A percentile compares a stretch with the other conserved stretches of the same genome.
phyloP scores from a whole-genome alignment of 2,888 invertebrate species.

The Asteroscopus sphinx region DNA sequence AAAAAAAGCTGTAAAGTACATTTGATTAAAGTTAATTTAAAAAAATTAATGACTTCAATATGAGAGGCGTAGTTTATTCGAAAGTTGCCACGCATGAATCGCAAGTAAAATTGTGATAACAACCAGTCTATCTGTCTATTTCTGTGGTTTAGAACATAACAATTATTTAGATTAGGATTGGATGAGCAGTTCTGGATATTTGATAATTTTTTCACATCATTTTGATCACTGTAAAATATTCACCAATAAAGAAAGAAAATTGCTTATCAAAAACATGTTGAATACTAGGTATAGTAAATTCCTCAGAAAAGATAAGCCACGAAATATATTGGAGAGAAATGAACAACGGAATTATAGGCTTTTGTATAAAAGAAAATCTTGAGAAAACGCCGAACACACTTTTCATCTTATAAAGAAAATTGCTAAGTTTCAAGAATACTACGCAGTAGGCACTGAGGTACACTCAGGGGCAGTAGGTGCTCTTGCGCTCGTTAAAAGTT shows the following conservation, averaged over 20 bases:
- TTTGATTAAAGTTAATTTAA: too few relatives aligned
- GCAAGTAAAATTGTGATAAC: too few relatives aligned
- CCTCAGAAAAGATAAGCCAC: slow-evolving; percentile 1
- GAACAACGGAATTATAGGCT: slow-evolving; percentile 3
- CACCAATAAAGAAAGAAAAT: slow-evolving; percentile 1
- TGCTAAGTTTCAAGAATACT: background rate
- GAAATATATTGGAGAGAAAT: slow-evolving; percentile 5
- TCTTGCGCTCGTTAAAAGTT: slow-evolving; percentile 29
- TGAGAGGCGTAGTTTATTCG: too few relatives aligned
- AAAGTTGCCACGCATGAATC: too few relatives aligned
- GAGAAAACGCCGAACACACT: slow-evolving; percentile 4
- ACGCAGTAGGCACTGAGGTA: background rate
- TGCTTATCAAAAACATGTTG: slow-evolving; percentile 2
- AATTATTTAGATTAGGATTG: too few relatives aligned
- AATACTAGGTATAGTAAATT: background rate
- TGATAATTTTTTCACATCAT: too few relatives aligned
- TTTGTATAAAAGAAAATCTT: slow-evolving; percentile 11
- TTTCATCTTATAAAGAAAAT: slow-evolving; percentile 27
- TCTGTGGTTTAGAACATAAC: too few relatives aligned
- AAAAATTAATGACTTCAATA: too few relatives aligned
- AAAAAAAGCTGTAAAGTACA: too few relatives aligned
- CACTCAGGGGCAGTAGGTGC: slow-evolving; percentile 1
- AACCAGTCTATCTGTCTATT: too few relatives aligned
- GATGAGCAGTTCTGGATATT: background rate
- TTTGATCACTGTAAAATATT: background rate